Conservation (phyloP, 2,888 invertebrate genomes). For the Apodemia duryi region DNA sequence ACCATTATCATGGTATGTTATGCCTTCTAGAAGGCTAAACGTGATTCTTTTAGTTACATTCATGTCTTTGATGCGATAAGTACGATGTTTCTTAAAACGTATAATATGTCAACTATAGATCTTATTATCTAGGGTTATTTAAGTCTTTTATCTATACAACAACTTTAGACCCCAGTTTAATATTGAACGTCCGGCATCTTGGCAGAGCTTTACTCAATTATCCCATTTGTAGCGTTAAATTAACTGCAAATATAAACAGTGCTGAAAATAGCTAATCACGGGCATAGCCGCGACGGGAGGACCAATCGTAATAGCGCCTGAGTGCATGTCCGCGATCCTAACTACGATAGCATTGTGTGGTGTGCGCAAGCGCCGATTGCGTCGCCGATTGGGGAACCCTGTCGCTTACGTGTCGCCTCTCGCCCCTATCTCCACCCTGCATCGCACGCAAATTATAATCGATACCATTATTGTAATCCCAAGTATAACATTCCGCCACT, state of each 20-base stretch:
- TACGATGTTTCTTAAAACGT: no score
- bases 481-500: conserved; percentile 68
- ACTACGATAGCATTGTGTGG: conserved; percentile 75
- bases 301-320: conserved; percentile 72
- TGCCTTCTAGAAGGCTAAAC: no score
- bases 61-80: no score
- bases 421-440: conserved; percentile 61
- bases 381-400: conserved; percentile 68
- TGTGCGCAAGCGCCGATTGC: conserved; percentile 65
- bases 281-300: conserved; percentile 54
- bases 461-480: conserved; percentile 79
- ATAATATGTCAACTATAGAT: no score
- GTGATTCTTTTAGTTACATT: no score
- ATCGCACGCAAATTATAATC: conserved; percentile 80
- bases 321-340: conserved; percentile 70
- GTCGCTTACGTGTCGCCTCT: conserved; percentile 75
- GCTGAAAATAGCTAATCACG: conserved; percentile 59
- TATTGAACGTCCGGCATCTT: background rate
- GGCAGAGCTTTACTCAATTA: background rate
- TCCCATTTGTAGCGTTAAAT: conserved; percentile 21
- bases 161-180: background rate
- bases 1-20: no score
- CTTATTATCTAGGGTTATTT: background rate
- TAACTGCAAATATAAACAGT: conserved; percentile 32
- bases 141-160: background rate